Percentiles rank a stretch among this genome's conserved stretches.
These are phyloP conservation scores for Aldabrachelys gigantea DNA, from an alignment of 2,113 vertebrate species.

Conservation along the genomic window DNA sequence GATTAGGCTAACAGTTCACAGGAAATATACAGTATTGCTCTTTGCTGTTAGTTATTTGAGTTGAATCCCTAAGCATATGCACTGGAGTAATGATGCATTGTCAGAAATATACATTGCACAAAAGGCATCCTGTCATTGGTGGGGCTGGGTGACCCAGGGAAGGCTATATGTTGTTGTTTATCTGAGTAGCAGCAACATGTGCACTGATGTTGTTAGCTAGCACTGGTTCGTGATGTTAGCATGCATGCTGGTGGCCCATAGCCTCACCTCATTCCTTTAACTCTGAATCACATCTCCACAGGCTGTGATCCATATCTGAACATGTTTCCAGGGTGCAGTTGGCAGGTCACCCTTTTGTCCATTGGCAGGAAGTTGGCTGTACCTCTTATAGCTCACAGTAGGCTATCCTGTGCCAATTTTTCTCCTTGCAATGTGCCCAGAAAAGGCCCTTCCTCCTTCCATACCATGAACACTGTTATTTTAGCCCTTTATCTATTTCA, in stretches of 20 bases:
- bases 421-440: background rate
- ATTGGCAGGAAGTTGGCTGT: background rate
- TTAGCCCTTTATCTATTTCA: background rate
- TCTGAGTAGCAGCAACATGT: background rate
- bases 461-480: background rate
- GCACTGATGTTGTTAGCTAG: background rate
- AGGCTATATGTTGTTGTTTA: background rate
- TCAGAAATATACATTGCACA: background rate
- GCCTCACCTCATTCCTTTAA: background rate
- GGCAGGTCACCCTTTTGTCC: background rate
- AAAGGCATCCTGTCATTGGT: background rate
- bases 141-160: background rate
- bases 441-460: background rate
- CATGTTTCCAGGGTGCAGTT: background rate
- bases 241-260: background rate
- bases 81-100: background rate
- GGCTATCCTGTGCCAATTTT: background rate
- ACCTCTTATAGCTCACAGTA: background rate
- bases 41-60: background rate
- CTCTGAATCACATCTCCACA: background rate
- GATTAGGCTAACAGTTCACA: background rate
- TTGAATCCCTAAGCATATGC: background rate
- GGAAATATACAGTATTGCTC: background rate
- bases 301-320: background rate
- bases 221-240: background rate